Conservation (phyloP, 2,888 invertebrate genomes). For the Ophraella communa region DNA sequence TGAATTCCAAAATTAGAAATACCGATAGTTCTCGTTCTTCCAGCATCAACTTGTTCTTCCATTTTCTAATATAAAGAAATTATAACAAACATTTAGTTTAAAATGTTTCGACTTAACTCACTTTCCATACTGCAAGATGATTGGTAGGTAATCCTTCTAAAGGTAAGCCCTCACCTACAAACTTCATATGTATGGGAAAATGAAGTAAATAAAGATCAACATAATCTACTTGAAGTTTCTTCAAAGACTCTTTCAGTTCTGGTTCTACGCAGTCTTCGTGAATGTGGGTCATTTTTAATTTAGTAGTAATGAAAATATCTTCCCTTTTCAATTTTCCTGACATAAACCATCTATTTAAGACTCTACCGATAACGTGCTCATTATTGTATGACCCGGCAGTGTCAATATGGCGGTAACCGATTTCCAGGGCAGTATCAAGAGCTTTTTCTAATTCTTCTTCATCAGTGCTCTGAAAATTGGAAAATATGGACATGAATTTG, state of each 20-base stretch:
- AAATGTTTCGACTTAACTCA: conserved; percentile 57
- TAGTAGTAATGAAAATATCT: conserved; percentile 83
- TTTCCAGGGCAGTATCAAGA: conserved; percentile 70
- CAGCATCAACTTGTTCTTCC: conserved; percentile 71
- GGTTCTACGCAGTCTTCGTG: conserved; percentile 63
- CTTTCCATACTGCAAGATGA: conserved; percentile 50
- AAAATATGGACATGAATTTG: conserved; percentile 34
- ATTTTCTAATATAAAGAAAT: conserved; percentile 77
- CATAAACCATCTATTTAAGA: conserved; percentile 72
- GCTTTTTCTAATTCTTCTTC: conserved; percentile 68
- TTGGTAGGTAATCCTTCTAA: conserved; percentile 57
- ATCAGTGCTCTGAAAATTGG: conserved; percentile 70
- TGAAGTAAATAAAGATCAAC: conserved; percentile 83
- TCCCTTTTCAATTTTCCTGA: conserved; percentile 71
- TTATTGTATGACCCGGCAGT: conserved; percentile 78
- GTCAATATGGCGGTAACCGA: conserved; percentile 82
- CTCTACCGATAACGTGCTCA: conserved; percentile 74
- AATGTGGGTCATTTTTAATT: conserved; percentile 64
- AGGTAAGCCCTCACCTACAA: conserved; percentile 59
- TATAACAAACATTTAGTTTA: conserved; percentile 52
- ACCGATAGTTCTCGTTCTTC: conserved; percentile 79
- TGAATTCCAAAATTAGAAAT: conserved; percentile 81
- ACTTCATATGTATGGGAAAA: conserved; percentile 70
- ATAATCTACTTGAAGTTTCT: conserved; percentile 75
- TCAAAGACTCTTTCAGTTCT: conserved; percentile 69